Conservation (phyloP, 2,888 invertebrate genomes). For the Julus scandinavius region DNA sequence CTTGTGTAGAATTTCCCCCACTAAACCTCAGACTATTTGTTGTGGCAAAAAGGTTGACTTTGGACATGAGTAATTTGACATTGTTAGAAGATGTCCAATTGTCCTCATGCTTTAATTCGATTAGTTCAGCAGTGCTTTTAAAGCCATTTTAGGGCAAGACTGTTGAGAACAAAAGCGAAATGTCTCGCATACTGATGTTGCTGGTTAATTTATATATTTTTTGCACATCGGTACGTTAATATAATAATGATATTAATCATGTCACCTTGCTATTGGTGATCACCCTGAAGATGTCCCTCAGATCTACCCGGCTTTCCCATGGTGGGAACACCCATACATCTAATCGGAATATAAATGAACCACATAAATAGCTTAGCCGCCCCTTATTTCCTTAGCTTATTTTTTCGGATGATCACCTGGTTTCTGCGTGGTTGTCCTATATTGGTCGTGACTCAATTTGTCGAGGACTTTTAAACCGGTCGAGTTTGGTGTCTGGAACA, state of each 20-base stretch:
- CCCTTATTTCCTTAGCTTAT: background rate
- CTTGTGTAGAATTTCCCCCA: no score
- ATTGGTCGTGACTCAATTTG: conserved; percentile 36
- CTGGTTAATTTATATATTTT: background rate
- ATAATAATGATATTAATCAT: conserved; percentile 10
- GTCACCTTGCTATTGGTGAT: conserved; percentile 42
- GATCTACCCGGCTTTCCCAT: conserved; percentile 27
- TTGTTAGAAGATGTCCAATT: background rate
- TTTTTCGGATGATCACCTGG: conserved; percentile 38
- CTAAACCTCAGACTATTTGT: background rate
- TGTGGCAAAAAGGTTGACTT: background rate
- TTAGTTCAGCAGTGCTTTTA: background rate
- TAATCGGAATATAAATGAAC: background rate
- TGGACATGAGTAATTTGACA: background rate
- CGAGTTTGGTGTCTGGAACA: background rate
- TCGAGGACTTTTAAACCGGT: conserved; percentile 42
- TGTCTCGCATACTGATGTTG: background rate
- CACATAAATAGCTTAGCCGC: conserved; percentile 22
- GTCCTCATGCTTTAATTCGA: background rate
- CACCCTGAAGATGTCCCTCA: conserved; percentile 42
- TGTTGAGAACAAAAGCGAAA: background rate
- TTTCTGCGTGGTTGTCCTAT: conserved; percentile 20
- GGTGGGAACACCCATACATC: background rate
- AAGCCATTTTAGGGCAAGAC: background rate
- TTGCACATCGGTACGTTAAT: background rate